Base-by-base conservation (phyloP, 2,888 invertebrate genomes). In the Eilema depressum region DNA sequence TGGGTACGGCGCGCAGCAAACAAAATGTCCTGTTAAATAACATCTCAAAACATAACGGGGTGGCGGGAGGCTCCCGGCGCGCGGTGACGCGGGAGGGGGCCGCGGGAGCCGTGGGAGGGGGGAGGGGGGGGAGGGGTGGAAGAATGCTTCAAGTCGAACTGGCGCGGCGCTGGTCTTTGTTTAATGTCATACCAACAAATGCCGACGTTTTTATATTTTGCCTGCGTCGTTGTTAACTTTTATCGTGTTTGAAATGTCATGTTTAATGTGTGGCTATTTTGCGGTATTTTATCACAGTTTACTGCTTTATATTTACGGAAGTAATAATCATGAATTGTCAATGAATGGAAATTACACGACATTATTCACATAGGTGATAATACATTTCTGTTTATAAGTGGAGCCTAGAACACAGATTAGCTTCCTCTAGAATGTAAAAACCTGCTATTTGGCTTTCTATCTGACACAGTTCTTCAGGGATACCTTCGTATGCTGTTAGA, bases 1-100 rank as follows among this genome's bases (percentile, higher is more conserved):
- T 37, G 23, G 25, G 41, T 53, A 66, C 25, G 11, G 25, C 62
- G 41, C 63, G 63, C 73, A 70, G 71, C 81, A 78, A 81, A 78
- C 81, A 80, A 78, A 83, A 83, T 81, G 78, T 83, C 81, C 76
- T 75, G 78, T 83, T 80, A 81, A 81, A 81, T 81, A 81, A 82
- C 81, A 76, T 83, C 83, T 83, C 78, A 81, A 81, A 80, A 83
- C 81, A 78, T 74, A 76, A 75, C 73, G 71, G 70, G 73, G 66
- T 37, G 63, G 59, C 25, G 62, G 74, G 75, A 53, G 74, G 70
- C 41, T 30, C 41, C n/a, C 17, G 25, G 20, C 53, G 8, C 64
- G 4, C 23, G 25, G 57, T 59, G 57, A 14, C 11, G 17, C 47
- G 41, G 53, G 69, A 59, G 14, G 69, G 23, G 53, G 14, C 11